A percentile compares a stretch with the other conserved stretches of the same genome.
These are phyloP conservation scores for Actenoides lindsayi DNA, from an alignment of 2,113 vertebrate genomes.

Conservation along the genomic window DNA sequence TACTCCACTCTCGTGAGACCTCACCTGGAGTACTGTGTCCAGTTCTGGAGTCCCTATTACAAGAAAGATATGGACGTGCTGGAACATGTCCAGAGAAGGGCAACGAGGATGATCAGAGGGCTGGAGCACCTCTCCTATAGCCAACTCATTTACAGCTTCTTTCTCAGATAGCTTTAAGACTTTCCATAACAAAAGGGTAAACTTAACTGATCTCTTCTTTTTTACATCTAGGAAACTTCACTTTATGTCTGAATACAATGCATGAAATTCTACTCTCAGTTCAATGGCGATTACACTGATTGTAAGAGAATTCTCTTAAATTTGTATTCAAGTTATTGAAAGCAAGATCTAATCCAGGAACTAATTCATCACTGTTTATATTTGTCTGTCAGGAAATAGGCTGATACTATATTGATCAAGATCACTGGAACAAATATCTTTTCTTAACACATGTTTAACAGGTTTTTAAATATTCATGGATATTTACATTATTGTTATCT, in stretches of 20 bases:
- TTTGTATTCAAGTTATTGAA: background rate
- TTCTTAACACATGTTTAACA: slow-evolving; percentile 51
- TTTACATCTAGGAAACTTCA: background rate
- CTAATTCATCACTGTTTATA: slow-evolving; percentile 4
- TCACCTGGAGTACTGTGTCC: too few relatives aligned
- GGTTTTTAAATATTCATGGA: slow-evolving; percentile 67
- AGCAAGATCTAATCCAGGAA: background rate
- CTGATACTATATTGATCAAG: slow-evolving; percentile 33
- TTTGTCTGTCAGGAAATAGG: slow-evolving; percentile 25
- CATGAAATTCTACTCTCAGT: background rate
- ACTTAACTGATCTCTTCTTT: background rate
- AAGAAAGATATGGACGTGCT: too few relatives aligned
- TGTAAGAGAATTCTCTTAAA: background rate
- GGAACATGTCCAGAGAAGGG: too few relatives aligned
- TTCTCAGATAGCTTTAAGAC: background rate
- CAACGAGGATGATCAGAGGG: too few relatives aligned
- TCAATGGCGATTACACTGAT: background rate
- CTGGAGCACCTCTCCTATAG: background rate
- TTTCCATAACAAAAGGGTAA: background rate
- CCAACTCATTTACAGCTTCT: background rate
- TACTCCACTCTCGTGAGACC: too few relatives aligned
- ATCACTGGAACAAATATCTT: slow-evolving; percentile 35
- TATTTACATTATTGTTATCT: slow-evolving; percentile 54
- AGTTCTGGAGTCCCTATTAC: too few relatives aligned
- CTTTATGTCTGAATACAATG: background rate